Evolutionary conservation across 2,113 vertebrate genomes (phyloP), one percentile per base, ranked within the genome.

Genomic region (Osmerus mordax): DNA sequence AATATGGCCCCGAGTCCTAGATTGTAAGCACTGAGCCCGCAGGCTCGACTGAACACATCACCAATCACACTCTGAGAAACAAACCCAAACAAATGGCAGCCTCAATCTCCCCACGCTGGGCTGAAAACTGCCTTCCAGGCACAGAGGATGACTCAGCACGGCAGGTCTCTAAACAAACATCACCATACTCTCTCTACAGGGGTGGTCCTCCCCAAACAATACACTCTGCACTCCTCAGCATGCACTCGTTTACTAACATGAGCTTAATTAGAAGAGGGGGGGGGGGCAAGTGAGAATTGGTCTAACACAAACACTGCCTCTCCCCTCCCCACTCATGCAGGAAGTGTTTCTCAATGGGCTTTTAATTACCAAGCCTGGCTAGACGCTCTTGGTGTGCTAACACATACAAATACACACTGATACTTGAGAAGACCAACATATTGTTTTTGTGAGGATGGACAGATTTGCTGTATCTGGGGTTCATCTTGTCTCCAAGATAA

Each of bases 91-190:
- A 74, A 61, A 70, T 47, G 13, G 65, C 29, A 12, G 65, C 69
- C 74, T 74, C 53, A 76, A 67, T 59, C 69, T 47, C 56, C 8
- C 56, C 19, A 67, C 59, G 61, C 18, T 5, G 60, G 13, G 60
- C 60, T 29, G 3, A 28, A 16, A 32, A 55, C 25, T 62, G 52
- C 70, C 25, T 29, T 61, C 58, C 69, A 65, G 21, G 61, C 16
- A 4, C 60, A 71, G 62, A 19, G 75, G 13, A 73, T 74, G 74
- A 79, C 72, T 73, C 55, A 29, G 18, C 54, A 52, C 75, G 71
- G 67, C 75, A 36, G 70, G 80, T 62, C 67, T 71, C 41, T 74
- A 76, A 81, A 79, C 75, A 78, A 82, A 83, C 73, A 69, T 54
- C 53, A 75, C 65, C 14, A 28, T 29, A 69, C 62, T 65, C 69